Evolutionary conservation across 2,113 vertebrate genomes (phyloP).

Genomic region (Pangasianodon gigas): DNA sequence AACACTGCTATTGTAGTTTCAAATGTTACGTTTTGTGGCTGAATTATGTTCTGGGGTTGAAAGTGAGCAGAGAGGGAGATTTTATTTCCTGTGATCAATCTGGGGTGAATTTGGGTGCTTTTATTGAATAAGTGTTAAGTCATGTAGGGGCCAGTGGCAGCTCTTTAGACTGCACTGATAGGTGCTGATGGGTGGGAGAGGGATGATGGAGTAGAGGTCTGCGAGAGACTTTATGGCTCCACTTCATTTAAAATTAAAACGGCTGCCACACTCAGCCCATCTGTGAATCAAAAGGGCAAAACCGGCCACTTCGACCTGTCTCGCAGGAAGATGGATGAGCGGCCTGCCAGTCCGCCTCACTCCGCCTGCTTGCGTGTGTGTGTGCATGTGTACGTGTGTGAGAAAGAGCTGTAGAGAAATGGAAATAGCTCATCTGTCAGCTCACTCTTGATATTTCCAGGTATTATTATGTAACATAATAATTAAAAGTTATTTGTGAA

Average conservation of each 20-base stretch:
- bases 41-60: constrained; percentile 57
- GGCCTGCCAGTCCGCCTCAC: constrained; percentile 35
- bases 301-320: constrained; percentile 62
- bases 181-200: constrained; percentile 48
- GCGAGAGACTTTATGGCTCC: constrained; percentile 53
- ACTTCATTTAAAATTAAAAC: constrained; percentile 67
- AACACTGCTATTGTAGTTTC: constrained; percentile 52
- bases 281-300: constrained; percentile 63
- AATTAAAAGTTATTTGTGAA: not conserved
- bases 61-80: constrained; percentile 41
- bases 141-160: constrained; percentile 50
- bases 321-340: constrained; percentile 55
- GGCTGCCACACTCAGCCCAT: constrained; percentile 57
- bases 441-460: not conserved
- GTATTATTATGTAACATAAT: not conserved
- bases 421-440: not conserved
- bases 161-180: constrained; percentile 49
- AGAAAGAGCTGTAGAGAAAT: not conserved
- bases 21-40: constrained; percentile 51
- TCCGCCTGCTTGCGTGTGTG: constrained; percentile 13
- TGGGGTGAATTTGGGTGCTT: constrained; percentile 52
- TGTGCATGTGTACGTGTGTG: not conserved
- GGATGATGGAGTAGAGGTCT: constrained; percentile 52
- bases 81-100: constrained; percentile 49
- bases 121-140: constrained; percentile 60